Evolutionary conservation across 2,888 invertebrate species (phyloP).

Genomic region (Cheilosia scutellata): DNA sequence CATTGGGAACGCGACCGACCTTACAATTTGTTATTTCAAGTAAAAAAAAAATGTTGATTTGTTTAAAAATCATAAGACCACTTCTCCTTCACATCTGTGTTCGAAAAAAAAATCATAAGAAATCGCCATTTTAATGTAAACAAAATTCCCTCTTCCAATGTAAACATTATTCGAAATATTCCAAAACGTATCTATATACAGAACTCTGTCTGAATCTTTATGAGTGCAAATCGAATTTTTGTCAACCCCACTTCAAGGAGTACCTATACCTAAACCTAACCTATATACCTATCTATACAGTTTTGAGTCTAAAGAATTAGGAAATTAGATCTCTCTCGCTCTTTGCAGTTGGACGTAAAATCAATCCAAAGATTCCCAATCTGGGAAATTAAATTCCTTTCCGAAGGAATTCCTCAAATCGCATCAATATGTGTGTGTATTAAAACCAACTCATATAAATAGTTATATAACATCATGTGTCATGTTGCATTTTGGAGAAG

Average conservation of each 20-base stretch:
- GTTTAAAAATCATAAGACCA: not conserved
- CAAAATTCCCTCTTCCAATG: not conserved
- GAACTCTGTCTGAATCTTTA: not conserved
- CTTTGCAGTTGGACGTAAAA: not conserved
- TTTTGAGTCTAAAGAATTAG: not conserved
- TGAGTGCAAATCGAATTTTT: not conserved
- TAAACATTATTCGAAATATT: constrained; percentile 2
- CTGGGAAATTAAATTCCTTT: not conserved
- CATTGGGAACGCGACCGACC: not conserved
- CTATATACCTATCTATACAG: not conserved
- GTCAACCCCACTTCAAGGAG: not conserved
- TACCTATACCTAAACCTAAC: not conserved
- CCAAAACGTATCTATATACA: not conserved
- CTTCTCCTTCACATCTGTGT: not conserved
- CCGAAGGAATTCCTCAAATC: not conserved
- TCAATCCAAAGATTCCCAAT: not conserved
- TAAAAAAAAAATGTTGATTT: not conserved
- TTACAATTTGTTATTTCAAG: constrained; percentile 4
- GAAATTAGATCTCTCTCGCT: not conserved
- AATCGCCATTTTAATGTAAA: constrained; percentile 5
- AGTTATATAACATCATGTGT: not conserved
- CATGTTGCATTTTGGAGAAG: not conserved
- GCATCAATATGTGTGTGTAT: not conserved
- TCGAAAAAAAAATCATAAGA: not conserved
- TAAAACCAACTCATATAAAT: not conserved